phyloP scores from a whole-genome alignment of 2,797 vertebrate genomes.

The Sternotherus odoratus region DNA sequence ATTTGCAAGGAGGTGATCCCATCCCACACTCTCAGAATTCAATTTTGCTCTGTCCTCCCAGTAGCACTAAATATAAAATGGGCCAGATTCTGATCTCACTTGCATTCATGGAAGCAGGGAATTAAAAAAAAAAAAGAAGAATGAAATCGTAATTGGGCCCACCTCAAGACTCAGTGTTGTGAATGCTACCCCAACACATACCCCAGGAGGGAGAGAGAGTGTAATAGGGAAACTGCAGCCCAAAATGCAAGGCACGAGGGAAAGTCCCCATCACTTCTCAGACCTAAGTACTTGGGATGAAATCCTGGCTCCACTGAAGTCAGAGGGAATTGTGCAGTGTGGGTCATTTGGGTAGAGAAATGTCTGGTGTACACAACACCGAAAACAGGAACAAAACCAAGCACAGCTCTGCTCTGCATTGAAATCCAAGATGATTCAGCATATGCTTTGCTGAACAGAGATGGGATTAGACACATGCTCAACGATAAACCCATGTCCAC shows the following conservation, averaged over 20 bases:
- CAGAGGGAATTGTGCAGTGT: not conserved
- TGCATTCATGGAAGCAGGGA: not conserved
- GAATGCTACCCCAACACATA: not conserved
- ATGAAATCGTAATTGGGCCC: fast-evolving
- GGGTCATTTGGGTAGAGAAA: not conserved
- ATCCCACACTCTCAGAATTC: fast-evolving
- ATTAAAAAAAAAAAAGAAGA: too few species aligned
- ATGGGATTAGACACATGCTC: not conserved
- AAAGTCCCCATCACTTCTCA: not conserved
- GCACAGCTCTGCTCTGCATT: not conserved
- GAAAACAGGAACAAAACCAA: not conserved
- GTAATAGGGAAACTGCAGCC: not conserved
- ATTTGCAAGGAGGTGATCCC: fast-evolving
- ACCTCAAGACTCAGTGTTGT: not conserved
- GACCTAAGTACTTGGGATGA: not conserved
- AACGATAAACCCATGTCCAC: not conserved
- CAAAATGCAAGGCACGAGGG: not conserved
- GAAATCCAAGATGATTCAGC: not conserved
- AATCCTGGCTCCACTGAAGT: not conserved
- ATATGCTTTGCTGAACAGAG: not conserved
- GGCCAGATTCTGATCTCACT: not conserved
- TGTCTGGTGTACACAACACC: not conserved
- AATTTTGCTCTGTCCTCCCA: fast-evolving
- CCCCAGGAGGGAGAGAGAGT: not conserved
- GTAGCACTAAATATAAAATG: not conserved